These are phyloP conservation scores for Glomeris maerens DNA, from an alignment of 1,140 invertebrate species.

Conservation along the genomic window DNA sequence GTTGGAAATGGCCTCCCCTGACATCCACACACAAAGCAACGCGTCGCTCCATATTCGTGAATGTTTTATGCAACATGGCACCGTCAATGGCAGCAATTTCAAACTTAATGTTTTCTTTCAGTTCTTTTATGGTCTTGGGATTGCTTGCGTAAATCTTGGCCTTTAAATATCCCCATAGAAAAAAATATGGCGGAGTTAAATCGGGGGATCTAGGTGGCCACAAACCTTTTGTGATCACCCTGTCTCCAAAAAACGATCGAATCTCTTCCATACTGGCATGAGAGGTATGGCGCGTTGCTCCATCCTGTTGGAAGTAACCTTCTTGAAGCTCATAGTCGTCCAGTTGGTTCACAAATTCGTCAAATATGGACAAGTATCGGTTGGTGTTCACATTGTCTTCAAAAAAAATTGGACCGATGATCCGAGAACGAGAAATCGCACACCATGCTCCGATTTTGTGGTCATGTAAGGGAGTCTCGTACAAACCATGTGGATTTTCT, in stretches of 20 bases:
- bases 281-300: not conserved
- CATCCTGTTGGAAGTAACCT: conserved; percentile 2
- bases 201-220: not conserved
- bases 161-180: too few relatives aligned
- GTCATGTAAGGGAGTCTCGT: conserved; percentile 24
- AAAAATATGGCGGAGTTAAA: not conserved
- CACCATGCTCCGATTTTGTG: conserved; percentile 27
- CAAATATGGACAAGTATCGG: not conserved
- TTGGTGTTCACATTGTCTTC: not conserved
- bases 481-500: conserved; percentile 22
- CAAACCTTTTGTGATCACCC: not conserved
- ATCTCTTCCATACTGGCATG: not conserved
- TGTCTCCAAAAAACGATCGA: not conserved
- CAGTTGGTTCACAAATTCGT: not conserved
- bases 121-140: too few relatives aligned
- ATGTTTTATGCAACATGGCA: too few relatives aligned
- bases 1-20: too few relatives aligned
- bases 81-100: too few relatives aligned
- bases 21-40: too few relatives aligned
- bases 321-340: not conserved
- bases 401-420: conserved; percentile 20
- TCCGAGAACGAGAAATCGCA: conserved; percentile 25
- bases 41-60: too few relatives aligned
- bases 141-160: too few relatives aligned
- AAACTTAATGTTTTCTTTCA: too few relatives aligned